Evolutionary conservation across 2,113 vertebrate species (phyloP).

Genomic region (Sinocyclocheilus anophthalmus): DNA sequence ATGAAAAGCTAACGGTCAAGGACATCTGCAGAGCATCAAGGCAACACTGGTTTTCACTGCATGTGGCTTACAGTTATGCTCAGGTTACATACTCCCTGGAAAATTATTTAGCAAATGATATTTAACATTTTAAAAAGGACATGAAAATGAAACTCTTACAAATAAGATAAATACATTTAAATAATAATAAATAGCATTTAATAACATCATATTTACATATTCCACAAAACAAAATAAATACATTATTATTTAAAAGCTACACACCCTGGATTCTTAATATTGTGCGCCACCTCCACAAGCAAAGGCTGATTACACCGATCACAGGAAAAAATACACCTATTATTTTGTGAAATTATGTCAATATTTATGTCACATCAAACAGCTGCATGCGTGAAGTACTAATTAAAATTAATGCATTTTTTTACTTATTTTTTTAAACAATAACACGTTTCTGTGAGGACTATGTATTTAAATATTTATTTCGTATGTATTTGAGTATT

Average conservation of each 20-base stretch:
- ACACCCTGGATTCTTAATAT: not conserved
- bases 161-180: not conserved
- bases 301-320: not conserved
- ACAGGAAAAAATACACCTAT: not conserved
- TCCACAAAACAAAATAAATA: no score
- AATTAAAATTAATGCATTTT: not conserved
- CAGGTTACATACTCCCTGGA: not conserved
- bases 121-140: not conserved
- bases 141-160: not conserved
- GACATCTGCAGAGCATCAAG: conserved; percentile 54
- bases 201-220: not conserved
- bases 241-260: not conserved
- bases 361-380: not conserved
- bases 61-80: not conserved
- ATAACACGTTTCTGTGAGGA: not conserved
- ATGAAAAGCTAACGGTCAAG: conserved; percentile 70
- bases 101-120: not conserved
- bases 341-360: not conserved
- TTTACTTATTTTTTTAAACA: not conserved
- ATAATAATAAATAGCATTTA: no score
- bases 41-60: conserved; percentile 48
- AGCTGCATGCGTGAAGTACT: not conserved
- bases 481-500: conserved; percentile 27
- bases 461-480: no score
- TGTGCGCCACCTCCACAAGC: not conserved